phyloP scores from a whole-genome alignment of 2,888 invertebrate species.

The Troides helena region DNA sequence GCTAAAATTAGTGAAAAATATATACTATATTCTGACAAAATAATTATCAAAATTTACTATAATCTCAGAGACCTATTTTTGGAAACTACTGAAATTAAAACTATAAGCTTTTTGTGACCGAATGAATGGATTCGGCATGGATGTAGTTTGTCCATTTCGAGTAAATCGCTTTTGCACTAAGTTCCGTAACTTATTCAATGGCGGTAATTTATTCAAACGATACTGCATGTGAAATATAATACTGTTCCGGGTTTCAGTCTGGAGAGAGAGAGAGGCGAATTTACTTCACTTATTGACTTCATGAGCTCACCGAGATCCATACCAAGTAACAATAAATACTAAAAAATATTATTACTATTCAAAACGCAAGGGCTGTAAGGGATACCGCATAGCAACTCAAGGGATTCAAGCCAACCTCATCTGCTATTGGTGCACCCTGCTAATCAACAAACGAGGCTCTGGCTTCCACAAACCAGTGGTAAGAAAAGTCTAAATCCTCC shows the following conservation, averaged over 20 bases:
- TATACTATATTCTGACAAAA: no score
- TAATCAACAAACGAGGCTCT: no score
- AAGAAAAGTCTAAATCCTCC: no score
- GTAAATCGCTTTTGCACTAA: constrained; percentile 25
- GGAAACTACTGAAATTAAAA: background rate
- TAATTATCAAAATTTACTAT: background rate
- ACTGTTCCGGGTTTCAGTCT: constrained; percentile 6
- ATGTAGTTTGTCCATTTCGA: constrained; percentile 25
- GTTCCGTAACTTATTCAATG: constrained; percentile 23
- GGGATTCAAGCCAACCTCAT: no score
- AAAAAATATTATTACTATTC: background rate
- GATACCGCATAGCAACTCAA: no score
- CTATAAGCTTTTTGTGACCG: constrained; percentile 21
- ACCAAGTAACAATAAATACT: background rate
- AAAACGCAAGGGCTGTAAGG: background rate
- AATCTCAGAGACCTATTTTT: background rate
- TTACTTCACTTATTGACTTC: background rate
- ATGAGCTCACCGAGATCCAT: background rate
- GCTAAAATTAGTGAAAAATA: no score
- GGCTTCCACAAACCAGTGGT: no score
- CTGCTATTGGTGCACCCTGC: no score
- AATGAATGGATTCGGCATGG: constrained; percentile 15
- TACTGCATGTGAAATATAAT: constrained; percentile 26
- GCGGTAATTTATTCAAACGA: constrained; percentile 22
- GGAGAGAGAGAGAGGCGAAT: constrained; percentile 7